Base-by-base conservation (phyloP, 2,113 vertebrate genomes). In the Sceloporus undulatus region DNA sequence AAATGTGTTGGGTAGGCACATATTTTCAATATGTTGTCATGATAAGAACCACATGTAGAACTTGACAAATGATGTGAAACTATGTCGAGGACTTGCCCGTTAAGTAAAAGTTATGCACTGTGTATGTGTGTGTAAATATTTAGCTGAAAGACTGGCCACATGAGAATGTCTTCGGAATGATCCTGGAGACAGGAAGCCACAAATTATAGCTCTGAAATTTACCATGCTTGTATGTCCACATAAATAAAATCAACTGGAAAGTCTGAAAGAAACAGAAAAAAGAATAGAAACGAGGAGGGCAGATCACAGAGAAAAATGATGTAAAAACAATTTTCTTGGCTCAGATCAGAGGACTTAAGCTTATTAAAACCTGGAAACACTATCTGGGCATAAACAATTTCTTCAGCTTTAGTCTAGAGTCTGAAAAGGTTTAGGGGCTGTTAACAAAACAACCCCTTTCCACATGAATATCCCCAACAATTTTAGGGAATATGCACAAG, bases 121-220 rank as follows among this genome's bases (percentile, higher is more conserved):
- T 9, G 1, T 90, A 79, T 88, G 70, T 75, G 82, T 90, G 90
- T 93, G 93, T 96, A 95, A 97, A 96, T 94, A 96, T 95, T 96
- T 94, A 95, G 91, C 93, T 94, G 89, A 88, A 94, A 86, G 79
- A 96, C 91, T 90, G 94, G 93, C 94, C 93, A 84, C 88, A 85
- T 88, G 91, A 90, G 88, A 94, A 90, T 48, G 62, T 40, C 82
- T 95, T 92, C 83, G 94, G 91, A 94, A 90, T 73, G 76, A 93
- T 92, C 85, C 91, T 91, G 74, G 91, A 94, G 90, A 89, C 96
- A 96, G 95, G 93, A 97, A 97, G 91, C 95, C 94, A 94, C 96
- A 96, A 96, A 97, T 97, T 96, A 95, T 59, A 93, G 92, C 90
- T 90, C 91, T 96, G 95, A 95, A 96, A 93, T 95, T 91, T 94